Evolutionary conservation across 2,113 vertebrate species (phyloP).

Genomic region (Corythornis madagascariensis): DNA sequence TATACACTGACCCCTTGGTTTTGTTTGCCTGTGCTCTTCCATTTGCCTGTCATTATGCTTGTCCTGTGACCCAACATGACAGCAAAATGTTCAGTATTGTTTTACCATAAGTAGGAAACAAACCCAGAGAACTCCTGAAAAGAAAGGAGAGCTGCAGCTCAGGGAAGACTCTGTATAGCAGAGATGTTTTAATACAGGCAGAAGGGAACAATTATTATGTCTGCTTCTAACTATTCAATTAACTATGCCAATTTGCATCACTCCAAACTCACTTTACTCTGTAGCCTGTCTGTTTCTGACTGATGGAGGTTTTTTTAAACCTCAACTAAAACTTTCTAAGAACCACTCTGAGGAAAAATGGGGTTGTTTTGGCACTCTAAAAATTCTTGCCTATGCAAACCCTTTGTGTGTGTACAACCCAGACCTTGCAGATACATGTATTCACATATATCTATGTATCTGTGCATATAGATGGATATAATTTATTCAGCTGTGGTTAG

Average conservation of each 20-base stretch:
- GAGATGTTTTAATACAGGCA: background rate
- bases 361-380: background rate
- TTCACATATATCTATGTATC: background rate
- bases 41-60: background rate
- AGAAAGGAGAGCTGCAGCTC: background rate
- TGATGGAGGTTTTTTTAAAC: background rate
- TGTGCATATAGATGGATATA: background rate
- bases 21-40: background rate
- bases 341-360: background rate
- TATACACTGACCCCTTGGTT: background rate
- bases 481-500: background rate
- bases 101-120: conserved; percentile 7
- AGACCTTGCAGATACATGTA: background rate
- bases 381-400: background rate
- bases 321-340: background rate
- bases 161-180: background rate
- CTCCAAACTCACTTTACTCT: conserved; percentile 9
- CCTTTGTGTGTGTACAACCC: background rate
- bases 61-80: background rate
- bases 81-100: conserved; percentile 1
- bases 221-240: conserved; percentile 29
- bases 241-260: conserved; percentile 16
- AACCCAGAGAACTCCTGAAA: background rate
- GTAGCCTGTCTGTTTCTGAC: conserved; percentile 24
- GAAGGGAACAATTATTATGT: background rate